phyloP scores from a whole-genome alignment of 2,113 vertebrate species.

The Pleuronectes platessa region DNA sequence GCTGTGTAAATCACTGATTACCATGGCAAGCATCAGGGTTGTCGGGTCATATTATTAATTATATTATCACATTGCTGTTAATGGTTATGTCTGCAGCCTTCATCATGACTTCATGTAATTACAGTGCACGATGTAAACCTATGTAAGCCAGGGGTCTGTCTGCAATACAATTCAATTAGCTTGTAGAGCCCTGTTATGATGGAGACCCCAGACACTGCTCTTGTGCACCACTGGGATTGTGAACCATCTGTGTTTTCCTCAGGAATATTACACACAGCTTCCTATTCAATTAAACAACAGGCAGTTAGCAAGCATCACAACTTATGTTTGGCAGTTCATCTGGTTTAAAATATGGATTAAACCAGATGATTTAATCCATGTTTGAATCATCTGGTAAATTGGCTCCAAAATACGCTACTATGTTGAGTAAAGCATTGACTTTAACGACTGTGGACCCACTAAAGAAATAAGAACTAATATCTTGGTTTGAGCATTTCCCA shows the following conservation, averaged over 20 bases:
- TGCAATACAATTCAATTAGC: constrained; percentile 3
- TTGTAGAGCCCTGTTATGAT: constrained; percentile 31
- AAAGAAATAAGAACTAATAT: neutral
- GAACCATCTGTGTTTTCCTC: neutral
- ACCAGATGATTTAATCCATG: neutral
- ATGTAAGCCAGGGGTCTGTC: neutral
- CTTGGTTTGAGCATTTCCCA: too few relatives aligned
- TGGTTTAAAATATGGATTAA: neutral
- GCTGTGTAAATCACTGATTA: too few relatives aligned
- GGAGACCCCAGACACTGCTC: neutral
- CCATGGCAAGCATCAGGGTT: neutral
- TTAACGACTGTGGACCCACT: neutral
- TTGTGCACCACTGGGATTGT: neutral
- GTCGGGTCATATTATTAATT: neutral
- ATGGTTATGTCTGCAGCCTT: too few relatives aligned
- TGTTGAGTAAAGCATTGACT: neutral
- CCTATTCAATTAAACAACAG: neutral
- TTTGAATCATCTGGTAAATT: too few relatives aligned
- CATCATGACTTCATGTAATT: neutral
- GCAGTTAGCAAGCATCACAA: neutral
- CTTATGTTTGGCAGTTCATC: neutral
- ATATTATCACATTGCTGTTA: neutral
- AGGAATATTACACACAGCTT: neutral
- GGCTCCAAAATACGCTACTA: neutral
- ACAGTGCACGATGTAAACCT: neutral